Base-by-base conservation (phyloP, 1,140 invertebrate genomes). In the Panagrolaimus sp. region DNA sequence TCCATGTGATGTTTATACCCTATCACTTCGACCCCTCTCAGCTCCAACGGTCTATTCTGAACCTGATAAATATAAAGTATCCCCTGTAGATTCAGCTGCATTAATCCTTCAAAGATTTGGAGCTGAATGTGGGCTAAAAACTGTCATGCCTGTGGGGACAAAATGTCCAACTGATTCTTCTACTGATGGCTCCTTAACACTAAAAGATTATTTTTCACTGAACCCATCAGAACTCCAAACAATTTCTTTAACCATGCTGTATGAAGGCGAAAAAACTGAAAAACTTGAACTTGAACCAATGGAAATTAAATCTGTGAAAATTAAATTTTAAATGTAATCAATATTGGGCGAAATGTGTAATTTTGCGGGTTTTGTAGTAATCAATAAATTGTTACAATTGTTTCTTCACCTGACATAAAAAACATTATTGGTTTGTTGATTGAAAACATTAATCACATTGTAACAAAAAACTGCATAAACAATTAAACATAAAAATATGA, bases 1-100 rank as follows among this genome's bases (percentile, higher is more conserved):
- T 20, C 63, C 63, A 64, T 64, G 63, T 23, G 63, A 64, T 45
- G 14, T 64, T 1, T 31, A 64, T 64, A 11, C 44, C 14, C 11
- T 64, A 13, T 20, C 63, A 9, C 38, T 64, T 11, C 38, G 63
- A 64, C 23, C 63, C n/a, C 23, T 64, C n/a, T 27, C 20, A 20
- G 38, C 23, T 5, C 38, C 63, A 14, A 64, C 63, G 14, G 14
- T 27, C 13, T 64, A 64, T 45, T 20, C n/a, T 16, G 16, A 9
- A 9, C 9, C 20, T 38, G 63, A 25, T 1, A 5, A 38, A 42
- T 31, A 31, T 5, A 64, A 38, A 16, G 38, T 31, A 0, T 11
- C 11, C 0, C 63, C 63, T 1, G 14, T 13, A 14, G 1, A 14
- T 45, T 44, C 38, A 0, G 20, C 63, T 43, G 63, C 63, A 0